Base-by-base conservation (phyloP, 2,888 invertebrate genomes). In the Drosophila stalkeri region DNA sequence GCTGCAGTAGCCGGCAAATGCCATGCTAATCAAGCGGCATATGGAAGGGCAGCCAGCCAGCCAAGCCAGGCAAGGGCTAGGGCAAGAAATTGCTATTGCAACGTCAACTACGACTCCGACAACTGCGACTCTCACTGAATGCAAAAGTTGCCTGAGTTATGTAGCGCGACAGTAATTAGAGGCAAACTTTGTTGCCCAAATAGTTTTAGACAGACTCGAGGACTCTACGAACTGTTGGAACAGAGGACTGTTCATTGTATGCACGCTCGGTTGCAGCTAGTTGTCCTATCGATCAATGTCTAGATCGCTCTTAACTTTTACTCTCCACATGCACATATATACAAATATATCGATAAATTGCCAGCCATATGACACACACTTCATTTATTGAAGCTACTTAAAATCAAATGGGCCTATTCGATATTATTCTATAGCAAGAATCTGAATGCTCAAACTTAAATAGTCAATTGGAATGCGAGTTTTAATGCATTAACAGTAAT, bases 111-210 rank as follows among this genome's bases (percentile, higher is more conserved):
- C 63, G 39, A 73, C 60, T 63, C 52, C 31, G 39, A 44, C 65
- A 33, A 44, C 72, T 65, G 49, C 43, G 18, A 46, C 37, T 37
- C 54, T 39, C 49, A 39, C 44, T 43, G 18, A 43, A 51, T 64
- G 61, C 61, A 69, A 85, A 86, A 83, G 80, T 86, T 75, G 59
- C 56, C 67, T 86, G 78, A 86, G 77, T 90, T 88, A 86, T 90
- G 89, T 88, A 77, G 89, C 85, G 86, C 71, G 83, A 80, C 90
- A 82, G 80, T 88, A 85, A 85, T 86, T 86, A 86, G 80, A 88
- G 83, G 72, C 70, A 75, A 90, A 86, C 81, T 86, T 86, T 86
- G 86, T 72, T 67, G 65, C 73, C 62, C 65, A 70, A 88, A 90
- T 90, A 86, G 90, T 88, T 85, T 88, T 72, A 52, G 85, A 77